Evolutionary conservation across 2,797 vertebrate genomes (phyloP).

Genomic region (Sebastiscus tertius): DNA sequence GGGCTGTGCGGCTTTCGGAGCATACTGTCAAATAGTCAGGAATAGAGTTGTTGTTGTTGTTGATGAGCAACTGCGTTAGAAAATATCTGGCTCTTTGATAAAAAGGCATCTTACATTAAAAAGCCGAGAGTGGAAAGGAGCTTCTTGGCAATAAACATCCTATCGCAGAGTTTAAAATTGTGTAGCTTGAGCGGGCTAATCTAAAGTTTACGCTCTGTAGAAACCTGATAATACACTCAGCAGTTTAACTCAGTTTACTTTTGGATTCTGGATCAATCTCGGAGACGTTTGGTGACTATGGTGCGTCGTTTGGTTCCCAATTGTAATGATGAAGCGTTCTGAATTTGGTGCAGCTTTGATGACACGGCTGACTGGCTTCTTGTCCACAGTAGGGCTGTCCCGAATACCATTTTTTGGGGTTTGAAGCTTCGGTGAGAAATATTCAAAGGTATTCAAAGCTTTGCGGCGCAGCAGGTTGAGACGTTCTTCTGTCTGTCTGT

Average conservation of each 20-base stretch:
- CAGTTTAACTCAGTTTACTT: background rate
- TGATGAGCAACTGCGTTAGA: background rate
- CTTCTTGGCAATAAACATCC: background rate
- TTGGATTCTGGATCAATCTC: background rate
- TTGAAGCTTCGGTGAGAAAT: too few relatives aligned
- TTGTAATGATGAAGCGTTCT: background rate
- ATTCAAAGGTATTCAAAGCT: too few relatives aligned
- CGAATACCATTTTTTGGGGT: too few relatives aligned
- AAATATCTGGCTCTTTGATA: background rate
- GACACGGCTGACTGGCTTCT: background rate
- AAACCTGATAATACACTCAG: background rate
- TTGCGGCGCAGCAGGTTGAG: too few relatives aligned
- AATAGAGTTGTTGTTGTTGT: background rate
- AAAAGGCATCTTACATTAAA: background rate
- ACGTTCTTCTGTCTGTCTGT: too few relatives aligned
- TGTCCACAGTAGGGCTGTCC: background rate
- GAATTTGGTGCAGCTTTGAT: background rate
- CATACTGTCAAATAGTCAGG: constrained; percentile 1
- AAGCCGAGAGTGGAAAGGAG: background rate
- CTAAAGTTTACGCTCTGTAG: background rate
- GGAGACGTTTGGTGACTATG: background rate
- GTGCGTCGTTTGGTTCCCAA: background rate
- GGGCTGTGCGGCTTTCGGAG: background rate
- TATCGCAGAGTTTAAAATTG: background rate
- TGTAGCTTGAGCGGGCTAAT: background rate